Evolutionary conservation across 2,888 invertebrate genomes (phyloP).

Genomic region (Cosmia trapezina): DNA sequence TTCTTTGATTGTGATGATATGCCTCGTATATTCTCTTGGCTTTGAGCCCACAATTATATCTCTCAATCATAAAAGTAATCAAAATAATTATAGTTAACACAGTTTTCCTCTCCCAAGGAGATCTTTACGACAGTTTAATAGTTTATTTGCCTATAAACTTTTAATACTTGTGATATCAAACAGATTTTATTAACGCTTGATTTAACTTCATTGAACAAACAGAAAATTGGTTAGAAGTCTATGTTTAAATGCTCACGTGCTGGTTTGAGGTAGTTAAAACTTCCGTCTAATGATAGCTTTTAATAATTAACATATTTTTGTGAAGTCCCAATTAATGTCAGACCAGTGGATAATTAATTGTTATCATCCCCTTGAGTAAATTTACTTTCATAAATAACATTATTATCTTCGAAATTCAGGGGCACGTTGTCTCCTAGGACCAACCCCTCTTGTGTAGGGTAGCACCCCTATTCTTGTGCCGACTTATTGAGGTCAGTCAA

Average conservation of each 20-base stretch:
- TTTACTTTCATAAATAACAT: constrained; percentile 70
- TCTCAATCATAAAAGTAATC: constrained; percentile 49
- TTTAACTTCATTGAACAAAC: constrained; percentile 24
- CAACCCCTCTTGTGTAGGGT: constrained; percentile 69
- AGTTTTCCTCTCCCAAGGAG: constrained; percentile 38
- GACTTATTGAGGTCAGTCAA: constrained; percentile 42
- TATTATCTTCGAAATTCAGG: constrained; percentile 75
- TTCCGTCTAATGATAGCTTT: constrained; percentile 21
- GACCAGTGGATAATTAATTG: constrained; percentile 43
- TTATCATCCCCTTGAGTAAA: constrained; percentile 66
- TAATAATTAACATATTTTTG: constrained; percentile 46
- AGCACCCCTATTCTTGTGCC: constrained; percentile 68
- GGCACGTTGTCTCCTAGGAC: constrained; percentile 67
- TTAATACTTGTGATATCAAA: constrained; percentile 45
- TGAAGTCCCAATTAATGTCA: constrained; percentile 34
- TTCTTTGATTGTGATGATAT: constrained; percentile 20
- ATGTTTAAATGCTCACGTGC: constrained; percentile 11
- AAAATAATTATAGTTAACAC: constrained; percentile 52
- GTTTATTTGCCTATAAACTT: constrained; percentile 56
- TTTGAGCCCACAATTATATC: constrained; percentile 39
- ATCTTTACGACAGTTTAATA: constrained; percentile 57
- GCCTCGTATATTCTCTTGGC: constrained; percentile 19
- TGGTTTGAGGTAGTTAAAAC: constrained; percentile 10
- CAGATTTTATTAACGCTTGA: constrained; percentile 36
- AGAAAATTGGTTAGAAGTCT: constrained; percentile 6